Base-by-base conservation (phyloP, 2,113 vertebrate species). In the Gadus macrocephalus region DNA sequence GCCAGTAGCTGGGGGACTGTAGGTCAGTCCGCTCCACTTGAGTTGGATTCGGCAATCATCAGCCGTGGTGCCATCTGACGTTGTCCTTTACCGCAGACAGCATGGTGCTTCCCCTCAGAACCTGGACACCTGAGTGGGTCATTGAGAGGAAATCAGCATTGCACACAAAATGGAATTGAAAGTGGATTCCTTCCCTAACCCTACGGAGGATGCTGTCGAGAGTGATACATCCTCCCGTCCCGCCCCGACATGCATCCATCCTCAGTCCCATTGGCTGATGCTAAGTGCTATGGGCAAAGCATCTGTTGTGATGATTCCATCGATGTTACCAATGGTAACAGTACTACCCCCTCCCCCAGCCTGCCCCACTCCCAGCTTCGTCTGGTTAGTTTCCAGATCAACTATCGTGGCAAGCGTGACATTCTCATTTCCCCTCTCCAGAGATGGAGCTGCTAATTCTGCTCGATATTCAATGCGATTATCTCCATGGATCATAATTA, bases 21-120 rank as follows among this genome's bases (percentile, higher is more conserved):
- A 78, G 83, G 70, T 88, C 84, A 87, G 88, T 87, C 78, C 68
- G 87, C 86, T 86, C 80, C 73, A 81, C 79, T 79, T 77, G 81
- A 81, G 83, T 86, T 74, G 75, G 79, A 86, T 78, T 85, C 76
- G 78, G 71, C 80, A 83, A 59, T 28, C 70, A 65, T 65, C 53
- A 55, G 53, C 53, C 12, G 9, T 12, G 16, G 53, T 16, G 16
- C 12, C 75, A 68, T 70, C 72, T 76, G 58, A 38, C 78, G 16
- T 9, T 2, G n/a, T 9, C 15, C 28, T 70, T 68, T 67, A 55
- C 35, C 42, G 67, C 68, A 56, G 71, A 67, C 61, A 35, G 62
- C 72, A 25, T 49, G 15, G 20, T 16, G 15, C 67, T 73, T 67
- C 55, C 53, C 31, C 31, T 35, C 31, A 35, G 31, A 35, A 35